Evolutionary conservation across 1,140 invertebrate genomes (phyloP), one percentile per base, ranked within the genome.

Genomic region (Bombus affinis): DNA sequence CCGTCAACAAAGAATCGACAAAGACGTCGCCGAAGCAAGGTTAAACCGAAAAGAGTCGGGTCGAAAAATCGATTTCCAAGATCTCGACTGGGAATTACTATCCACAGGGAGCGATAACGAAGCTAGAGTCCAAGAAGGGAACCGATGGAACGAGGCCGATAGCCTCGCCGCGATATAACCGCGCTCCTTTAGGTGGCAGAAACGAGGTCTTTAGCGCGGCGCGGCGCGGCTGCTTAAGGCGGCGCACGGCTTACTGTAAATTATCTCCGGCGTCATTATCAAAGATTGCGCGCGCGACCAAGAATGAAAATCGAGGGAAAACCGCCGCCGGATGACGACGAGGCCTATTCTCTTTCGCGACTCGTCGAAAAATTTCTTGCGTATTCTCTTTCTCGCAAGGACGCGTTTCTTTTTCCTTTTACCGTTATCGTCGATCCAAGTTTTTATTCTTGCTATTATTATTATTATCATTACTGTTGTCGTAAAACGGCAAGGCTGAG

Each of bases 161-260:
- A 80, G 90, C 88, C 85, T 90, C 81, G 86, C 57, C 80, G 86
- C 86, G 81, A 91, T 89, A 89, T 88, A 87, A 80, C 84, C 86
- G 78, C 77, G 87, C 90, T 91, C 91, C 91, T 91, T 91, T 88
- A 87, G 90, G 85, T 90, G 90, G 90, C 82, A 91, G 86, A 83
- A 89, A 88, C 86, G 87, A 88, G 90, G 85, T 89, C 86, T 86
- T 86, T 79, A 83, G 88, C 87, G 88, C 77, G 78, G 79, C 80
- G 47, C 47, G 47, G 47, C 47, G 47, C 32, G 87, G 68, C 78
- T 80, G 70, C 85, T 70, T 86, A 89, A 80, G 91, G 74, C 91
- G 74, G 86, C 80, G 89, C 74, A 28, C 89, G 81, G 91, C 82
- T 90, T 87, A 87, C 81, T 83, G 81, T 83, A 83, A 83, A 83